These are phyloP conservation scores for Ophonus ardosiacus DNA, from an alignment of 2,888 invertebrate genomes.

Conservation along the genomic window DNA sequence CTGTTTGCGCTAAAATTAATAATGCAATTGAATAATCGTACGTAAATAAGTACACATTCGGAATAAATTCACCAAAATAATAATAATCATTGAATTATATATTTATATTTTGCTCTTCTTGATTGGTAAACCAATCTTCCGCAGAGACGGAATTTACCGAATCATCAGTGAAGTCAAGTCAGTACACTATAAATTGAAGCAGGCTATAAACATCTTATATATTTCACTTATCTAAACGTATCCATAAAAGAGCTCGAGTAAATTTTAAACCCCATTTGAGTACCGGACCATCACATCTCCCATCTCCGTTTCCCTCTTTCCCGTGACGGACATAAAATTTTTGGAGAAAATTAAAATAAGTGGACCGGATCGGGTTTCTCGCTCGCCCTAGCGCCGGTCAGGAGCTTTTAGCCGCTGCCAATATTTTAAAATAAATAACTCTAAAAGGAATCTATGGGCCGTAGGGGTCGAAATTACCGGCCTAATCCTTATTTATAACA, in stretches of 20 bases:
- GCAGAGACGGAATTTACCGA: too few species aligned
- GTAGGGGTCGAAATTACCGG: slow-evolving; percentile 74
- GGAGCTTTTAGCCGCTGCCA: slow-evolving; percentile 73
- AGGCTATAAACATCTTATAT: not conserved
- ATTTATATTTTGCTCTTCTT: too few species aligned
- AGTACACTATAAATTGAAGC: too few species aligned
- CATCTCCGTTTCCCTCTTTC: not conserved
- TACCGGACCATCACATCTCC: slow-evolving; percentile 40
- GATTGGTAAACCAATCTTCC: too few species aligned
- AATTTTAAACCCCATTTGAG: slow-evolving; percentile 51
- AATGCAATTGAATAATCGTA: too few species aligned
- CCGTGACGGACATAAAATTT: slow-evolving; percentile 71
- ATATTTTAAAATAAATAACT: slow-evolving; percentile 77
- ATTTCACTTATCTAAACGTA: slow-evolving; percentile 18
- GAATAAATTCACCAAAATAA: too few species aligned
- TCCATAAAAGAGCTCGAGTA: slow-evolving; percentile 44
- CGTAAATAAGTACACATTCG: too few species aligned
- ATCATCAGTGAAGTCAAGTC: too few species aligned
- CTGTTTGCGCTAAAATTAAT: too few species aligned
- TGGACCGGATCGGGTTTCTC: slow-evolving; percentile 74
- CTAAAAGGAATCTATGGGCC: slow-evolving; percentile 75
- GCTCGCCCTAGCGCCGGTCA: slow-evolving; percentile 64
- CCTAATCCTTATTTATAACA: slow-evolving; percentile 77
- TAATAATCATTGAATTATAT: too few species aligned
- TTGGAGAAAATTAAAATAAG: slow-evolving; percentile 76